Percentiles rank a stretch among this genome's conserved stretches.
Conservation (phyloP, 2,113 vertebrate species). For the Hemichromis elongatus region DNA sequence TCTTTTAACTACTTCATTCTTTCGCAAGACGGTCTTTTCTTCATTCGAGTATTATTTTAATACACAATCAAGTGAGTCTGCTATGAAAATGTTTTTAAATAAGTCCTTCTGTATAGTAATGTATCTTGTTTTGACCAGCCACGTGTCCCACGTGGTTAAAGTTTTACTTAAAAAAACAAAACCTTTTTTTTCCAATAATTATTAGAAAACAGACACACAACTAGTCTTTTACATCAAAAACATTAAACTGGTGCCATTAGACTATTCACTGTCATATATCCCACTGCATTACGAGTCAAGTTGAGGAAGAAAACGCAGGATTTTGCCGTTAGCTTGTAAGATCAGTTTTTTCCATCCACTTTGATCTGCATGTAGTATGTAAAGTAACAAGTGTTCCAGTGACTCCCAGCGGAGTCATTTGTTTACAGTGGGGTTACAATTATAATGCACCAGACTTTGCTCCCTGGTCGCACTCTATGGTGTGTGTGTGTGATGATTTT, state of each 20-base stretch:
- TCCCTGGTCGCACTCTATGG: not conserved
- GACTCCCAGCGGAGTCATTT: not conserved
- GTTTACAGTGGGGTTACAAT: not conserved
- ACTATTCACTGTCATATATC: not conserved
- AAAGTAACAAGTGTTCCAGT: not conserved
- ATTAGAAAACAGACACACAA: not conserved
- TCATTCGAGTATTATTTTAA: not conserved
- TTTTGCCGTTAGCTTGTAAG: not conserved
- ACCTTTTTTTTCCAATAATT: accelerated
- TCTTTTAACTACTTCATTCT: not conserved
- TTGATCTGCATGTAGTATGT: not conserved
- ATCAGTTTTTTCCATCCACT: not conserved
- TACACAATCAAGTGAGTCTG: not conserved
- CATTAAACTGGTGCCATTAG: not conserved
- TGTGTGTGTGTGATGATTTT: not conserved
- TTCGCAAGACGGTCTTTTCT: not conserved
- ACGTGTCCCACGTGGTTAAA: not conserved
- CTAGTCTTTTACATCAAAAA: not conserved
- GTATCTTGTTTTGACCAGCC: not conserved
- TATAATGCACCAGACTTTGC: not conserved
- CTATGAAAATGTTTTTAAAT: not conserved
- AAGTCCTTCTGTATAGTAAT: not conserved
- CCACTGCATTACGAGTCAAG: not conserved
- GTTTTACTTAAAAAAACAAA: not conserved
- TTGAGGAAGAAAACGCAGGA: not conserved